Percentiles rank a stretch among this genome's conserved stretches.
These are phyloP conservation scores for Eupithecia insigniata DNA, from an alignment of 2,888 invertebrate genomes.

Conservation along the genomic window DNA sequence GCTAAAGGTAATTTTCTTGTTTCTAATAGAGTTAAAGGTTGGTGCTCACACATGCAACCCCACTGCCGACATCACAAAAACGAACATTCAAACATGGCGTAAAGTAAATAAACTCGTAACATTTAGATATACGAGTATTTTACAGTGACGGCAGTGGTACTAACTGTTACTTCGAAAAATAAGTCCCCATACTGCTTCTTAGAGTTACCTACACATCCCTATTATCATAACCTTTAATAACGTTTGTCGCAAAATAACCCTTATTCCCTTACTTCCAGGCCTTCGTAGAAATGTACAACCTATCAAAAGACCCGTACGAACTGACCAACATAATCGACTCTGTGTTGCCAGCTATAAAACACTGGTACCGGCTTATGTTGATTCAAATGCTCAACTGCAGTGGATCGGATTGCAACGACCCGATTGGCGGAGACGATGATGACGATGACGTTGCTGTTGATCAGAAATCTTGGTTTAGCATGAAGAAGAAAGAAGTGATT, in stretches of 20 bases:
- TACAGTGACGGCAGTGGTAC: not conserved
- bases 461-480: slow-evolving; percentile 14
- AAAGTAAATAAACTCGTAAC: not conserved
- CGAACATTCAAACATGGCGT: not conserved
- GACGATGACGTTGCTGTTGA: slow-evolving; percentile 8
- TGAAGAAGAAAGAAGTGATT: slow-evolving; percentile 35
- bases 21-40: no score
- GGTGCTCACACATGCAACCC: not conserved
- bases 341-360: slow-evolving; percentile 78
- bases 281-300: slow-evolving; percentile 91
- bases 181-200: not conserved
- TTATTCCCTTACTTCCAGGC: slow-evolving; percentile 79
- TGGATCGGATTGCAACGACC: slow-evolving; percentile 62
- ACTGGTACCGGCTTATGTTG: slow-evolving; percentile 79
- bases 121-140: not conserved
- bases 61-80: not conserved
- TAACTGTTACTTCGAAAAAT: not conserved
- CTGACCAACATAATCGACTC: slow-evolving; percentile 85
- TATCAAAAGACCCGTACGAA: slow-evolving; percentile 88
- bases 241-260: not conserved
- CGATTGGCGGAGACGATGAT: slow-evolving; percentile 39
- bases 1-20: not conserved
- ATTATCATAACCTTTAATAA: not conserved
- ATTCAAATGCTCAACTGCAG: slow-evolving; percentile 82
- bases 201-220: no score